Evolutionary conservation across 2,797 vertebrate genomes (phyloP).

Genomic region (Pseudochaenichthys georgianus): DNA sequence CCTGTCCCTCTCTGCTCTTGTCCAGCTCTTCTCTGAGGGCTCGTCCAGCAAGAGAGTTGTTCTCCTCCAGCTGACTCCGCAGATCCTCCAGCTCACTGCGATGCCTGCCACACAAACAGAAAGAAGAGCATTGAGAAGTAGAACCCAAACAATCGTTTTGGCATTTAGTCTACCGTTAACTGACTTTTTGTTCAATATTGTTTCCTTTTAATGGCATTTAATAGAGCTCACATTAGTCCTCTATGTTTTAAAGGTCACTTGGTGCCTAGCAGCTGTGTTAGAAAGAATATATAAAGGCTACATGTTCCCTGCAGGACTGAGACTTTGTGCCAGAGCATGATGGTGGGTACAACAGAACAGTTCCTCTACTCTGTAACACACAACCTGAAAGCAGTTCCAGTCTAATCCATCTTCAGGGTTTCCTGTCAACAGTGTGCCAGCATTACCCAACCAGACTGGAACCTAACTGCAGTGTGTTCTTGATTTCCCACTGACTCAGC

Average conservation of each 20-base stretch:
- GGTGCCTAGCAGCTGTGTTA: background rate
- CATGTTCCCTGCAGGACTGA: background rate
- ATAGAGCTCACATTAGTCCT: background rate
- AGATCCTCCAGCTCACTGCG: conserved; percentile 90
- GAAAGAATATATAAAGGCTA: background rate
- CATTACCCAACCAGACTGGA: background rate
- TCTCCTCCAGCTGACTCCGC: conserved; percentile 90
- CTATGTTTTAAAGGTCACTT: background rate
- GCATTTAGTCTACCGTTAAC: background rate
- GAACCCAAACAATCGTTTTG: background rate
- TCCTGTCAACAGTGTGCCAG: background rate
- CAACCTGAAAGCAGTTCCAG: background rate
- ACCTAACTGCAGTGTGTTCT: too few relatives aligned
- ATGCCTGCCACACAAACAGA: conserved; percentile 84
- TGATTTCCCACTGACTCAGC: background rate
- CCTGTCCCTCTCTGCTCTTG: conserved; percentile 90
- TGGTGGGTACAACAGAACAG: background rate
- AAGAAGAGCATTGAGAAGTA: background rate
- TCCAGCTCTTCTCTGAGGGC: conserved; percentile 89
- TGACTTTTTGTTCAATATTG: background rate
- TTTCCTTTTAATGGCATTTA: background rate
- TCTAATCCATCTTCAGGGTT: background rate
- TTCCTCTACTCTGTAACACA: background rate
- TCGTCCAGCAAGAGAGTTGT: conserved; percentile 83
- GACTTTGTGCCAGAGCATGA: background rate